Evolutionary conservation across 2,797 vertebrate species (phyloP), one percentile per base, ranked within the genome.

Genomic region (Fratercula arctica): DNA sequence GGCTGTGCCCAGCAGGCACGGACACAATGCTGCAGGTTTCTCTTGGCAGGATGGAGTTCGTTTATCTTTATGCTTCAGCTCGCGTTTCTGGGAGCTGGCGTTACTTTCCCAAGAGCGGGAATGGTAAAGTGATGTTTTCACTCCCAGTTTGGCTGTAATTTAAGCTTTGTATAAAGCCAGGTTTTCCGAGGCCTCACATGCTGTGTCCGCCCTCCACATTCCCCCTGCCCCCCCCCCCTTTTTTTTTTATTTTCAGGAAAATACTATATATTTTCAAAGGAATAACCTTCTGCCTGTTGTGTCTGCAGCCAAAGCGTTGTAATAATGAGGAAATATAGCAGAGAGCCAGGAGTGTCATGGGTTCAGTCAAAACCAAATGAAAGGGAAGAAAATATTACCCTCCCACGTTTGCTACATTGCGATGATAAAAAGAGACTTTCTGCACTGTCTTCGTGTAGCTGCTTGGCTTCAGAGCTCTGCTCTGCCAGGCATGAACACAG

Each of bases 41-140:
- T 56, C 63, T 68, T 85, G 89, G 78, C 85, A 85, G 64, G 57
- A 19, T 74, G 68, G n/a, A 60, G 17, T 57, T 85, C 13, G 51
- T 83, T 89, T 75, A 16, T 72, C 78, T 81, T 72, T 15, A 23
- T 29, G 4, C 50, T 85, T 63, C 79, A 61, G 50, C 45, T 80
- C 1, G 0, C 0, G 1, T 39, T 90, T 25, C 68, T n/a, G 16
- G 78, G 84, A 83, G 67, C 59, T 2, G 16, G 24, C 0, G 0
- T 6, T 6, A 2, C 64, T 26, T 91, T 78, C 57, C 54, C 19
- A 21, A 9, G 37, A 78, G 21, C 14, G 5, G 19, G 29, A 83
- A 57, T 8, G 28, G 51, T 59, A 79, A 67, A 70, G 28, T 5
- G 3, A 31, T 7, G 10, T 68, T 83, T 46, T 54, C 66, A 48